Base-by-base conservation (phyloP, 1,140 invertebrate species). In the Sesamia nonagrioides region DNA sequence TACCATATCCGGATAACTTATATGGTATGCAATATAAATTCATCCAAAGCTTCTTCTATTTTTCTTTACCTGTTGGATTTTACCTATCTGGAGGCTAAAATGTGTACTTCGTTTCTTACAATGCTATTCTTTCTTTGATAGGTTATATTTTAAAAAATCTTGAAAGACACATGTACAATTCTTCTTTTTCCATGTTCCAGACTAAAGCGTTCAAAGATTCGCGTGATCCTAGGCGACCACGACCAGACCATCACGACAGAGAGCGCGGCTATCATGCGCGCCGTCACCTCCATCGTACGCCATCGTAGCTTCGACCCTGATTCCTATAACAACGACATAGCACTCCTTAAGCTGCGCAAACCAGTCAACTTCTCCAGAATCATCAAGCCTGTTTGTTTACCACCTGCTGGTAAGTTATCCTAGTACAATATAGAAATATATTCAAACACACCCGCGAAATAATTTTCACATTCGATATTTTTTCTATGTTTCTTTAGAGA, bases 281-380 rank as follows among this genome's bases (percentile, higher is more conserved):
- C 97, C 2, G 97, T 98, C 13, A 96, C 96, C n/a, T 93, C 96
- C 11, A 96, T 98, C 66, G 97, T 98, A 82, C 95, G 97, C 77
- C 98, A 98, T 86, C 95, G 97, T 48, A 97, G 97, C 90, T 98
- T 98, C 88, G 97, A 98, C 89, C 96, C 97, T 6, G 97, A 97
- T 83, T 97, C 97, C 0, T 98, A 98, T 88, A 98, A 98, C 90
- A 98, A 98, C 86, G 98, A 98, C 88, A 97, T 98, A 63, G 98
- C 98, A 0, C 91, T 98, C 33, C 91, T 98, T 5, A 97, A 96
- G 87, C 91, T 98, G 48, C 91, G 97, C 17, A 97, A 97, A 88
- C 96, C 97, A 0, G 97, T 98, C 1, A 95, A 95, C 35, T 98
- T 98, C 88, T 96, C 96, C 0, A 98, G 97, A 93, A 97, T 96